Base-by-base conservation (phyloP, 2,888 invertebrate genomes). In the Galerucella nymphaeae region DNA sequence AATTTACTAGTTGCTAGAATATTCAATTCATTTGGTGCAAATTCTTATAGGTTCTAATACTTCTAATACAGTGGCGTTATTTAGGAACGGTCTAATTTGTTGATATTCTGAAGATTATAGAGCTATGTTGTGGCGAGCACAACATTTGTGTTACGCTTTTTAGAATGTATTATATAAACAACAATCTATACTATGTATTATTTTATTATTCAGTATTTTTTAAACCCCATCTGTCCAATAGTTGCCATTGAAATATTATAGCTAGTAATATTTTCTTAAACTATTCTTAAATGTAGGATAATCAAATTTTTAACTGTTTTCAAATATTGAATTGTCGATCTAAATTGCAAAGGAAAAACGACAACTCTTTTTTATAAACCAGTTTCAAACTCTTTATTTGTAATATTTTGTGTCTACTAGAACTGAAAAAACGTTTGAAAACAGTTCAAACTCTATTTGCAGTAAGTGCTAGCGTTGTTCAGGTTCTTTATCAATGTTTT, bases 401-500 rank as follows among this genome's bases (percentile, higher is more conserved):
- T n/a, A n/a, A n/a, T n/a, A n/a, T n/a, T n/a, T n/a, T n/a, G n/a
- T n/a, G n/a, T n/a, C n/a, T n/a, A 30, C 5, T 30, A 4, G 23
- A 30, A 30, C 23, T 30, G 23, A 30, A 30, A 42, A 42, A 42
- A 42, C 13, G 1, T 42, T 42, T 11, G 42, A 42, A 42, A 42
- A 42, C 42, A 42, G 42, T 42, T 42, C 13, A 42, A 42, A 42
- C 42, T n/a, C 18, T 58, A 2, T 58, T 2, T 14, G 20, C 58
- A 23, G 58, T 58, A 23, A 58, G 55, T 58, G 58, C 30, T 58
- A 53, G 9, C 50, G 9, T 53, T 53, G 16, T 16, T 53, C 10
- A 53, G 9, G 6, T n/a, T 42, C n/a, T 30, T 30, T 30, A 30
- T 30, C 23, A 30, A 30, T 30, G 23, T 30, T 30, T 30, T 4